Evolutionary conservation across 2,113 vertebrate genomes (phyloP), one percentile per base, ranked within the genome.

Genomic region (Romanogobio albipinnatus): DNA sequence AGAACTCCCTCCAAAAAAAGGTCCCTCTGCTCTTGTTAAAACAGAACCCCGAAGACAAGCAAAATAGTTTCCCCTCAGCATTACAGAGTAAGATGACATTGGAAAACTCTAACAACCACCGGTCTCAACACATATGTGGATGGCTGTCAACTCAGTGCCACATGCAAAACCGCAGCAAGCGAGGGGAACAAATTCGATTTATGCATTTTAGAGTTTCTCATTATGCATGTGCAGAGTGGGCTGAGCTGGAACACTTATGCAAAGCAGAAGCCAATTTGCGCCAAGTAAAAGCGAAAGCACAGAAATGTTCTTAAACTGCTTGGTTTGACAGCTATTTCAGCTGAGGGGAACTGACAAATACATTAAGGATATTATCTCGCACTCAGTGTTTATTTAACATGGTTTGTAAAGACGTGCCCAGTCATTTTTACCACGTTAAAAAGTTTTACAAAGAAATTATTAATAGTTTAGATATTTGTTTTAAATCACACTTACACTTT

Each of bases 131-230:
- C 83, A 86, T 80, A 90, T 76, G 84, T 74, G 86, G 87, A 87
- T 85, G 73, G 85, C 88, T 85, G 87, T 88, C 85, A 89, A 84
- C 59, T 2, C 70, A 61, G 83, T 89, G 85, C 88, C 86, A 84
- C 84, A 86, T 83, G 82, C 82, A 89, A 87, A 90, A 88, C 86
- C 83, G 81, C 87, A 87, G 78, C 84, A 85, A 90, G 81, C 66
- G 77, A 90, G 75, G 70, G 83, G 88, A 89, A 90, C 87, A 90
- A 89, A 87, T 90, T 91, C 62, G 88, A 89, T 90, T 88, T 81
- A 76, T 90, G 88, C 86, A 9, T 85, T 86, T 85, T 81, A 81
- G 81, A 86, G 86, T 85, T 83, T 88, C 33, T 91, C 79, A 88
- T 90, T 90, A 92, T 91, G 87, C 90, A 91, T 86, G 90, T 84